phyloP scores from a whole-genome alignment of 2,888 invertebrate species.

The Trissoscelio sp. region DNA sequence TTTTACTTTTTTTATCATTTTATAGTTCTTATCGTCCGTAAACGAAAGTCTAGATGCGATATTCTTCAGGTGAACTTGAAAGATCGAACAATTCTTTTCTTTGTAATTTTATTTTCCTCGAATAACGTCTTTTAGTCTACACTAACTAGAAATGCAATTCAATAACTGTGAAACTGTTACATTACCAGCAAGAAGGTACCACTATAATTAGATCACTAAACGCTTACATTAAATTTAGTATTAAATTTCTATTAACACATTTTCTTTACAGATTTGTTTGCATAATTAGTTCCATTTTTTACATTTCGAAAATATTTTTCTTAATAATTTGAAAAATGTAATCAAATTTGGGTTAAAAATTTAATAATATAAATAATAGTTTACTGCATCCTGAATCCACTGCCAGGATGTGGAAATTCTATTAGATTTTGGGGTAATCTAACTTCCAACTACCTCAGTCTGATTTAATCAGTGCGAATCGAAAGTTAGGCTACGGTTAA shows the following conservation, averaged over 20 bases:
- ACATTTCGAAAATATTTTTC: no score
- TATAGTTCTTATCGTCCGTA: constrained; percentile 38
- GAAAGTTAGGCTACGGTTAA: constrained; percentile 11
- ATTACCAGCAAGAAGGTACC: constrained; percentile 19
- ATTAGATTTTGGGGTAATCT: not conserved
- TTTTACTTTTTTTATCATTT: constrained; percentile 13
- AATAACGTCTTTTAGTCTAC: constrained; percentile 17
- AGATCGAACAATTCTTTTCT: constrained; percentile 47
- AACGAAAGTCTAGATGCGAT: constrained; percentile 26
- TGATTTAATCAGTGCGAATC: constrained; percentile 3
- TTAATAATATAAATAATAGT: no score
- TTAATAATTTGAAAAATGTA: no score
- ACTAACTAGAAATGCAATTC: constrained; percentile 24
- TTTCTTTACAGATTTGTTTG: not conserved
- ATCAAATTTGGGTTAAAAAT: no score
- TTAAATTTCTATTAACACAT: constrained; percentile 7
- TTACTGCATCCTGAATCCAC: not conserved
- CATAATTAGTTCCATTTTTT: no score
- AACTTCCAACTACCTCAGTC: not conserved
- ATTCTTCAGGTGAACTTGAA: constrained; percentile 21
- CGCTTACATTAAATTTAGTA: constrained; percentile 14
- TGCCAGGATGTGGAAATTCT: not conserved
- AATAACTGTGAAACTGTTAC: constrained; percentile 18
- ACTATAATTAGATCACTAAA: constrained; percentile 19
- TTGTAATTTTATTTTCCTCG: constrained; percentile 46